phyloP scores from a whole-genome alignment of 2,888 invertebrate species.

The Listrodromus nycthemerus region DNA sequence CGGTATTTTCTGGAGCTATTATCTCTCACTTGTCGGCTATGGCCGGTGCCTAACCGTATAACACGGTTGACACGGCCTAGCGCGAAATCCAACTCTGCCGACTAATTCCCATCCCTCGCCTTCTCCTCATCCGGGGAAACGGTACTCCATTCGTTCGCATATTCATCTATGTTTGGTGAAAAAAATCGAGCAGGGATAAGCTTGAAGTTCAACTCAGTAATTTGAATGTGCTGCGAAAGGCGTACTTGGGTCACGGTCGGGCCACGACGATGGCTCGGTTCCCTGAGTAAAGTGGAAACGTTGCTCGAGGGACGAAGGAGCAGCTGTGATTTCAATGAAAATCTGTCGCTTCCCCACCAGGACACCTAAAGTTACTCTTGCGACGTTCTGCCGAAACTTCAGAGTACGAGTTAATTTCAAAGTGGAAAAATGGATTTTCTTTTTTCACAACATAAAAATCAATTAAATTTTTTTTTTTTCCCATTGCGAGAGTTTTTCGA shows the following conservation, averaged over 20 bases:
- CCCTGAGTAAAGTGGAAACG: slow-evolving; percentile 36
- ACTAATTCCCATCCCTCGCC: background rate
- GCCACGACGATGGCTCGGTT: background rate
- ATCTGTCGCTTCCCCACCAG: background rate
- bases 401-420: background rate
- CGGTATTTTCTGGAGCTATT: slow-evolving; percentile 49
- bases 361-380: background rate
- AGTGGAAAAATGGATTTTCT: background rate
- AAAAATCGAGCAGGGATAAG: background rate
- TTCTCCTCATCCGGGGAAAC: slow-evolving; percentile 8
- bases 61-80: background rate
- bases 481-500: background rate
- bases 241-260: slow-evolving; percentile 33
- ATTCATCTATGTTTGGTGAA: slow-evolving; percentile 19
- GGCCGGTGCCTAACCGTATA: slow-evolving; percentile 9
- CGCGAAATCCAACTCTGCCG: background rate
- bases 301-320: slow-evolving; percentile 53
- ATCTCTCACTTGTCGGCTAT: slow-evolving; percentile 29
- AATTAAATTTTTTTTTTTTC: background rate
- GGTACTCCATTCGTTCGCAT: slow-evolving; percentile 21
- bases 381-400: too few species aligned
- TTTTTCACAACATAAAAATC: background rate
- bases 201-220: slow-evolving; percentile 14
- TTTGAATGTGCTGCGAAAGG: slow-evolving; percentile 24
- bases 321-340: slow-evolving; percentile 11